Evolutionary conservation across 2,113 vertebrate genomes (phyloP).

Genomic region (Sapayoa aenigma): DNA sequence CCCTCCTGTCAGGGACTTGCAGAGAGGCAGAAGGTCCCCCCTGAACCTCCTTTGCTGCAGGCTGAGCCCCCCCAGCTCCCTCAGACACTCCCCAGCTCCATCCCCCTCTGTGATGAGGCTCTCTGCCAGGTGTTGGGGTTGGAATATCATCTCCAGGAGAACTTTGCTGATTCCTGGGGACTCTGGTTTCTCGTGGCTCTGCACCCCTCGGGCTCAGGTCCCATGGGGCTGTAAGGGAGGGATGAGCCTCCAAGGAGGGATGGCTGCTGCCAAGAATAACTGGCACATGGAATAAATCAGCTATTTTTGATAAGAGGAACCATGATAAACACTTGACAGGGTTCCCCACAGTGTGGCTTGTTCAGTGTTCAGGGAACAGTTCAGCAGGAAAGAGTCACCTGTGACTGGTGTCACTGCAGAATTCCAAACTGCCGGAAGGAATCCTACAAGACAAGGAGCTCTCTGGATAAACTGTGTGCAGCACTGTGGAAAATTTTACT

Average conservation of each 20-base stretch:
- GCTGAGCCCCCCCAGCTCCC: background rate
- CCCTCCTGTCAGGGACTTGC: background rate
- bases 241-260: background rate
- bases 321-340: background rate
- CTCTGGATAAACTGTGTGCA: background rate
- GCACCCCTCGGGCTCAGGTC: background rate
- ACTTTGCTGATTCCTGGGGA: background rate
- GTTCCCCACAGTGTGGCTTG: background rate
- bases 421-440: background rate
- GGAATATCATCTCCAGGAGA: background rate
- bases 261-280: background rate
- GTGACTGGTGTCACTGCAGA: background rate
- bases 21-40: no score
- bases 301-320: background rate
- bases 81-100: background rate
- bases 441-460: background rate
- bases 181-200: background rate
- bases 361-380: background rate
- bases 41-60: background rate
- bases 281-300: background rate
- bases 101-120: background rate
- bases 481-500: constrained; percentile 9
- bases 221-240: accelerated
- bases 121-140: background rate
- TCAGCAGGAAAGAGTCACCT: background rate